Conservation (phyloP, 1,140 invertebrate species). For the Druon quercuslanigerum region DNA sequence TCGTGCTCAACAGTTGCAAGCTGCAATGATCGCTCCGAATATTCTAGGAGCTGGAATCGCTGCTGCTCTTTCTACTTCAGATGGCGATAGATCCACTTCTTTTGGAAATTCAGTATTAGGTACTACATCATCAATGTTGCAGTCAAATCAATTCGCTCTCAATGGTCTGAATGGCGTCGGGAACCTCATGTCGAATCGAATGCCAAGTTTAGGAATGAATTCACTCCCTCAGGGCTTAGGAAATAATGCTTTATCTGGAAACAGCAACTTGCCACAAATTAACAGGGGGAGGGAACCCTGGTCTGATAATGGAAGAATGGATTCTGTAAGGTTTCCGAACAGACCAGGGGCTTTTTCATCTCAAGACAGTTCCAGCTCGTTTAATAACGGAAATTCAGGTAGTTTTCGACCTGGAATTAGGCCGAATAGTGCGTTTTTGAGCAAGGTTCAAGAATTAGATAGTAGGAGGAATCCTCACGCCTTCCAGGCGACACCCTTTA, state of each 20-base stretch:
- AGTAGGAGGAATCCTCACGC: conserved; percentile 79
- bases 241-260: conserved; percentile 12
- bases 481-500: conserved; percentile 71
- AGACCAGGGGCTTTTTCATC: conserved; percentile 56
- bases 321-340: conserved; percentile 54
- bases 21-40: conserved; percentile 66
- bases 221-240: conserved; percentile 45
- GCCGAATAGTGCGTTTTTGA: conserved; percentile 36
- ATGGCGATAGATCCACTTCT: conserved; percentile 51
- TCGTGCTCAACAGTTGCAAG: conserved; percentile 68
- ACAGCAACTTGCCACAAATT: neutral
- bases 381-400: conserved; percentile 37
- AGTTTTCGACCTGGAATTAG: conserved; percentile 51
- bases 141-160: conserved; percentile 61
- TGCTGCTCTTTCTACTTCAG: conserved; percentile 58
- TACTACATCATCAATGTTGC: conserved; percentile 52
- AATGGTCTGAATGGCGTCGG: conserved; percentile 68
- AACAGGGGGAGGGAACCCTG: conserved; percentile 51
- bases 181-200: conserved; percentile 52
- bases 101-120: conserved; percentile 45
- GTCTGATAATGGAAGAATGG: conserved; percentile 57
- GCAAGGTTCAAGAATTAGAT: conserved; percentile 75
- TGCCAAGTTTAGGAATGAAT: conserved; percentile 52
- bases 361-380: conserved; percentile 48
- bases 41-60: conserved; percentile 65